These are phyloP conservation scores for Conopomorpha cramerella DNA, from an alignment of 1,140 invertebrate genomes.

Conservation along the genomic window DNA sequence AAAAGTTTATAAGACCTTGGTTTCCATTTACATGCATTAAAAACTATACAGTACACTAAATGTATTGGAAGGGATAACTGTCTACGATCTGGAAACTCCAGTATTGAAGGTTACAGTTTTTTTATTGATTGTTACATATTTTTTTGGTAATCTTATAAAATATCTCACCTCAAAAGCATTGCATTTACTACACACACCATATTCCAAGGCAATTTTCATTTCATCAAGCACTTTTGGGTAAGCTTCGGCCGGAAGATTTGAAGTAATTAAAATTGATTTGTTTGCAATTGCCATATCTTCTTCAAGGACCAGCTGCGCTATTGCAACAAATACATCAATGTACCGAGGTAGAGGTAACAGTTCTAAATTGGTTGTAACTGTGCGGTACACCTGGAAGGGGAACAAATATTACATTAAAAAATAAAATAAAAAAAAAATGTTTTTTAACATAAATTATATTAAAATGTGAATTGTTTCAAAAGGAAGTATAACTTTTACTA, in stretches of 20 bases:
- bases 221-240: conserved; percentile 52
- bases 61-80: too few relatives aligned
- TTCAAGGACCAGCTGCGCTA: conserved; percentile 63
- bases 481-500: neutral
- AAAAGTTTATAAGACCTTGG: too few relatives aligned
- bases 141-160: conserved; percentile 3
- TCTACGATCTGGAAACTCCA: too few relatives aligned
- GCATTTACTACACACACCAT: conserved; percentile 61
- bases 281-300: conserved; percentile 64
- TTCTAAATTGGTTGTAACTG: conserved; percentile 21
- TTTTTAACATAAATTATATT: too few relatives aligned
- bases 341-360: conserved; percentile 52
- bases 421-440: too few relatives aligned
- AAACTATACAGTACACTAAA: conserved; percentile 3
- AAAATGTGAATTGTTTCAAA: neutral
- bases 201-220: conserved; percentile 53
- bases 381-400: conserved; percentile 34
- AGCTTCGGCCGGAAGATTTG: conserved; percentile 51
- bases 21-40: conserved; percentile 1
- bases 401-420: neutral
- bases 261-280: conserved; percentile 62
- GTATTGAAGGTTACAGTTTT: too few relatives aligned
- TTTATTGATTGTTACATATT: too few relatives aligned
- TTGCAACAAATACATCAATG: conserved; percentile 56
- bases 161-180: conserved; percentile 66